Percentiles rank a stretch among this genome's conserved stretches.
Conservation (phyloP, 2,888 invertebrate genomes). For the Ichneumon xanthorius region DNA sequence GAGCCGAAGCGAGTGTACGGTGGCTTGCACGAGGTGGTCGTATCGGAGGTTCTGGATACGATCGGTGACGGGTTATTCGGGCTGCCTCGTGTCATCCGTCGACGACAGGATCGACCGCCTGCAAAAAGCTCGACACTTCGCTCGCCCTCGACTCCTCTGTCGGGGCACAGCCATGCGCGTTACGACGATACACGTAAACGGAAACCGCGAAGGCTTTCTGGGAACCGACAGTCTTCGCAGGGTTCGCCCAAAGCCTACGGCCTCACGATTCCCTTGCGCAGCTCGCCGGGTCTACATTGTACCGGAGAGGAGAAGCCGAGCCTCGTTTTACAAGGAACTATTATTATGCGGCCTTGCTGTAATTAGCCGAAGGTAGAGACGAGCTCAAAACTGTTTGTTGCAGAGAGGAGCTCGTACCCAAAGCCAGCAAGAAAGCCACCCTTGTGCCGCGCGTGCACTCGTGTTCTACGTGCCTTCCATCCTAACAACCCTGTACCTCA, state of each 20-base stretch:
- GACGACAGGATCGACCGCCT: constrained; percentile 64
- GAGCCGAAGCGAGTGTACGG: constrained; percentile 48
- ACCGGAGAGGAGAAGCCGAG: constrained; percentile 43
- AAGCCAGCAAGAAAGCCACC: constrained; percentile 33
- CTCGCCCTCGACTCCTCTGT: constrained; percentile 13
- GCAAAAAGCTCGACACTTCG: constrained; percentile 72
- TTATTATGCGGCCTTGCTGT: constrained; percentile 76
- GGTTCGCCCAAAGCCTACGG: constrained; percentile 59
- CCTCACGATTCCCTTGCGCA: constrained; percentile 67
- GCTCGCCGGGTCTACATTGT: constrained; percentile 50
- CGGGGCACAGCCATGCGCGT: constrained; percentile 27
- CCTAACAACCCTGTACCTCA: constrained; percentile 36
- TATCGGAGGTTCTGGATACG: constrained; percentile 74
- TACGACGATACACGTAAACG: constrained; percentile 55
- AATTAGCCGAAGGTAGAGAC: constrained; percentile 77
- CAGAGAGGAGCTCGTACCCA: constrained; percentile 56
- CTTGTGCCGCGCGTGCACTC: constrained; percentile 14
- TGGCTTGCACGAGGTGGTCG: constrained; percentile 18
- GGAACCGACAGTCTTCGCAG: constrained; percentile 76
- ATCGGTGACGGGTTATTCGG: constrained; percentile 77
- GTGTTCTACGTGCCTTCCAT: background rate
- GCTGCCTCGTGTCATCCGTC: constrained; percentile 67
- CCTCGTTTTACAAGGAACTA: constrained; percentile 74
- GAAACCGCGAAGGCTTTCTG: constrained; percentile 75
- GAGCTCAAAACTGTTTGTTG: constrained; percentile 50